A percentile compares a stretch with the other conserved stretches of the same genome.
phyloP scores from a whole-genome alignment of 1,140 invertebrate genomes.

The Eurosta solidaginis region DNA sequence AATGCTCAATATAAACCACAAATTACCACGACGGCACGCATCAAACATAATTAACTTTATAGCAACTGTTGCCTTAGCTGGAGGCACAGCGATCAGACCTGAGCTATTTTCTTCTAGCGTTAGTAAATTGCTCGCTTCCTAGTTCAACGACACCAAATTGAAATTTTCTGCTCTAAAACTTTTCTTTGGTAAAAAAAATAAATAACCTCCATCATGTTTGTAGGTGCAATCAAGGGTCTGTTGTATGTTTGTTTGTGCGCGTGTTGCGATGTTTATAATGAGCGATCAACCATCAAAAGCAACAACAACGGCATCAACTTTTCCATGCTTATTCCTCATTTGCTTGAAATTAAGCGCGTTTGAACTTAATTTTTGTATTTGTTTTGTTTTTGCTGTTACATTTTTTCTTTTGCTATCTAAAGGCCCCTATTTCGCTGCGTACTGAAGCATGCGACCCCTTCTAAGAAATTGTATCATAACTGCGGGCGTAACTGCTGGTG shows the following conservation, averaged over 20 bases:
- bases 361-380: background rate
- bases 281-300: constrained; percentile 6
- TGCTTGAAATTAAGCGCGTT: background rate
- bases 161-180: constrained; percentile 11
- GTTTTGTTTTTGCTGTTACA: background rate
- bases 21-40: background rate
- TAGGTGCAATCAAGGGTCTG: background rate
- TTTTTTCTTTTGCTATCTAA: background rate
- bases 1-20: background rate
- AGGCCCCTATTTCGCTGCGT: background rate
- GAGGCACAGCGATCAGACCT: background rate
- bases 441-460: constrained; percentile 24
- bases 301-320: background rate
- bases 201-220: background rate
- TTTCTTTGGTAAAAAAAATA: background rate
- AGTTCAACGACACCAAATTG: constrained; percentile 25
- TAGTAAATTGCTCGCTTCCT: constrained; percentile 16
- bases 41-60: background rate
- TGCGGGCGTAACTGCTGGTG: constrained; percentile 13
- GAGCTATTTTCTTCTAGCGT: background rate
- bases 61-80: background rate
- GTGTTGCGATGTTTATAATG: background rate
- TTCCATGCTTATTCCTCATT: background rate
- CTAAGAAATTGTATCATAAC: background rate
- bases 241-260: background rate